Conservation (phyloP, 2,888 invertebrate genomes). For the Pachliopta kotzebuea region DNA sequence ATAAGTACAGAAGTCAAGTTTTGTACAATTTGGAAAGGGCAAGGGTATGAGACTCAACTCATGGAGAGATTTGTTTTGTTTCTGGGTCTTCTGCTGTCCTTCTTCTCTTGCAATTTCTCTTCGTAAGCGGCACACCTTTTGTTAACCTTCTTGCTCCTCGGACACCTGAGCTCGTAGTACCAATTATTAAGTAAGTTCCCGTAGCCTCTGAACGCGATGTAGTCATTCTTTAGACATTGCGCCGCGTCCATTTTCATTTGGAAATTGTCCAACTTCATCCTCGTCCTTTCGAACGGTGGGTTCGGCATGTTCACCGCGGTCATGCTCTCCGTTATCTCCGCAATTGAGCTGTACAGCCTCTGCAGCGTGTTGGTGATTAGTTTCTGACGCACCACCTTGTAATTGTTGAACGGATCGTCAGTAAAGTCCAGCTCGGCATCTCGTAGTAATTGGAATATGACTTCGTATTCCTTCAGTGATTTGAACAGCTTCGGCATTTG, state of each 20-base stretch:
- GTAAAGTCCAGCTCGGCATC: conserved; percentile 61
- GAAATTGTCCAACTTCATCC: conserved; percentile 58
- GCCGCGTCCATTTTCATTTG: conserved; percentile 72
- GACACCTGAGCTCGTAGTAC: conserved; percentile 73
- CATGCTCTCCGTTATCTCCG: conserved; percentile 72
- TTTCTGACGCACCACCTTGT: conserved; percentile 62
- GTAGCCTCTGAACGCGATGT: conserved; percentile 81
- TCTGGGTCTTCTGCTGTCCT: conserved; percentile 39
- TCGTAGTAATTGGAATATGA: conserved; percentile 59
- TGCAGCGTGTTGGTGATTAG: conserved; percentile 62
- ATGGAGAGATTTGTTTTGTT: conserved; percentile 33
- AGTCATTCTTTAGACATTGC: conserved; percentile 80
- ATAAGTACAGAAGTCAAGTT: conserved; percentile 41
- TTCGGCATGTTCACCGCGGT: conserved; percentile 53
- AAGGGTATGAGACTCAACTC: conserved; percentile 31
- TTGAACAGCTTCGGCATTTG: conserved; percentile 81
- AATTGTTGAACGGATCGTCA: conserved; percentile 65
- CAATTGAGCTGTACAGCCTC: conserved; percentile 80
- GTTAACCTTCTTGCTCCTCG: conserved; percentile 50
- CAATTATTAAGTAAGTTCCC: conserved; percentile 81
- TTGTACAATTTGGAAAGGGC: conserved; percentile 33
- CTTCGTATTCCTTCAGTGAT: conserved; percentile 59
- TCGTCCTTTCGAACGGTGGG: conserved; percentile 58
- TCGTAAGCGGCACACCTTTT: conserved; percentile 51
- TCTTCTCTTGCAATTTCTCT: conserved; percentile 53